Evolutionary conservation across 2,113 vertebrate species (phyloP).

Genomic region (Anguilla rostrata): DNA sequence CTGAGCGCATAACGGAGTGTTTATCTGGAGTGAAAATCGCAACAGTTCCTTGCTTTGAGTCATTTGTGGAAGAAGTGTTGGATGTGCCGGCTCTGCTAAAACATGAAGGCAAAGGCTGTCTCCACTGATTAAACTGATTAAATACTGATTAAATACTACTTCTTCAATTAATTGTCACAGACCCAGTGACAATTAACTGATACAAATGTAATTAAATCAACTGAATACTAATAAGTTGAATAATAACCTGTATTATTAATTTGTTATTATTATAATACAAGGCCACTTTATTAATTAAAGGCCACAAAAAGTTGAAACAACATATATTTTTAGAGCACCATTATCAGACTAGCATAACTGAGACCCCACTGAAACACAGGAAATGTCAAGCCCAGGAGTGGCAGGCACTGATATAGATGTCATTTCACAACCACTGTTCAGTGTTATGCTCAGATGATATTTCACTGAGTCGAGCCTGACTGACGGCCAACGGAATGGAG

Average conservation of each 20-base stretch:
- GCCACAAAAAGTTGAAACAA: not conserved
- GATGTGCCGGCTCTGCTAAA: not conserved
- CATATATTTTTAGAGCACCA: not conserved
- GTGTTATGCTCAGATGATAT: not conserved
- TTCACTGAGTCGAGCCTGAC: not conserved
- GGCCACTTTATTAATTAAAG: not conserved
- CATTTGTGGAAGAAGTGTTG: not conserved
- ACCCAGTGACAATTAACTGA: not conserved
- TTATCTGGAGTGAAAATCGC: not conserved
- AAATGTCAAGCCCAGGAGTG: not conserved
- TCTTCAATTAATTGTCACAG: not conserved
- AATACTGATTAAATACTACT: not conserved
- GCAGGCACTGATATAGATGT: not conserved
- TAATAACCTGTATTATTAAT: not conserved
- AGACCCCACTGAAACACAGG: not conserved
- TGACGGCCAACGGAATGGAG: not conserved
- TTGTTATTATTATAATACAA: not conserved
- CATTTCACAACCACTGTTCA: not conserved
- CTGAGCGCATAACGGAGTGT: not conserved
- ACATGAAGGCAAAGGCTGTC: not conserved
- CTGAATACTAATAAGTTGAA: not conserved
- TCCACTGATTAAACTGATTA: not conserved
- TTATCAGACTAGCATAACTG: no score
- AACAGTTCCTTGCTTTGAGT: not conserved
- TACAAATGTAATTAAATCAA: not conserved